A percentile compares a stretch with the other conserved stretches of the same genome.
phyloP scores from a whole-genome alignment of 2,797 vertebrate species.

The Lepilemur ruficaudatus region DNA sequence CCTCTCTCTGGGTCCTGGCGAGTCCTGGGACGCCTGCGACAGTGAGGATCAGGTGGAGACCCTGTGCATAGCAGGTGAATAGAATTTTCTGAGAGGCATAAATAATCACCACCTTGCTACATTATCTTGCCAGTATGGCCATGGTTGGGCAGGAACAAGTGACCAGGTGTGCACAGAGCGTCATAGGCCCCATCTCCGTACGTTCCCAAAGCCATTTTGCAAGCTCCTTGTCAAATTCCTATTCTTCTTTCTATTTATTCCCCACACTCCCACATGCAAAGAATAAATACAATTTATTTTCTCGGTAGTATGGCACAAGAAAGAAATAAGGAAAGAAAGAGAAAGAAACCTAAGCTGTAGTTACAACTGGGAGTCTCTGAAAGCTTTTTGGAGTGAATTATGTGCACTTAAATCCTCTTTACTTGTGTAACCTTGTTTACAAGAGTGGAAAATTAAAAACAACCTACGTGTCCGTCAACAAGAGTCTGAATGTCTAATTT shows the following conservation, averaged over 20 bases:
- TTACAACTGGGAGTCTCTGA: not conserved
- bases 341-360: not conserved
- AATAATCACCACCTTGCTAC: not conserved
- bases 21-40: rapidly evolving
- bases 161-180: rapidly evolving
- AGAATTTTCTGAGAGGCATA: not conserved
- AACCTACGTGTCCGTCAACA: not conserved
- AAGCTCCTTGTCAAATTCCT: not conserved
- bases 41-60: not conserved
- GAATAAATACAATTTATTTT: not conserved
- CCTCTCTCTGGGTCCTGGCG: not conserved
- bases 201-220: rapidly evolving
- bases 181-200: not conserved
- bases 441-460: not conserved
- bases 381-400: not conserved
- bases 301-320: not conserved
- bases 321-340: no score
- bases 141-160: not conserved
- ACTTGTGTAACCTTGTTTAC: not conserved
- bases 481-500: not conserved
- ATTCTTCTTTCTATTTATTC: not conserved
- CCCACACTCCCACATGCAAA: not conserved
- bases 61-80: not conserved
- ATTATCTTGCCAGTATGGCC: not conserved
- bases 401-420: not conserved